Evolutionary conservation across 2,888 invertebrate species (phyloP), one percentile per base, ranked within the genome.

Genomic region (Scaptomyza polygonia): DNA sequence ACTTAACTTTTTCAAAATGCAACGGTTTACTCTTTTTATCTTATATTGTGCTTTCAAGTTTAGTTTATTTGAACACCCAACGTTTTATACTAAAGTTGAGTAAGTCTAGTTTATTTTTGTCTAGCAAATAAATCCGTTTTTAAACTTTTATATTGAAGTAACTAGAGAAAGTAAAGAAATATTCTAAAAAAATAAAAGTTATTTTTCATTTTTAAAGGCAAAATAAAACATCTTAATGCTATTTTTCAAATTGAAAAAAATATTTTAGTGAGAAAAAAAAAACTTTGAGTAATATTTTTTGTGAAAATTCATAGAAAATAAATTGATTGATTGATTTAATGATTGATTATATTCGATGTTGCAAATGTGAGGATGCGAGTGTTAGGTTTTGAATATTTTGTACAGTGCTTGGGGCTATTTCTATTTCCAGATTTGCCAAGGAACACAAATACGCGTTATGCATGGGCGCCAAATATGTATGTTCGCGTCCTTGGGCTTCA

Each of bases 401-500:
- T 21, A 6, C 72, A 71, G 69, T 69, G 72, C 12, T 30, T 11
- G 34, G 14, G 29, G 21, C 39, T 32, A 44, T 36, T 47, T 57
- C 63, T 39, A 51, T 49, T 45, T 25, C 32, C 40, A 39, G 29
- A 27, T 32, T 6, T 43, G 30, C 1, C 8, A 9, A 48, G 39
- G 36, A 55, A 43, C 44, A 68, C 49, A 5, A 45, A 25, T 36
- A 51, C 7, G 56, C 25, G 47, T 14, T 25, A 14, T 9, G 25
- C 36, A 30, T 16, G 14, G 39, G 44, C 40, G 44, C 40, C 16
- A 12, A 36, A 47, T 21, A 8, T n/a, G n/a, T n/a, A n/a, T 12
- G 34, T 7, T 7, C 30, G 40, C n/a, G 67, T 55, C 72, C 73
- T 72, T 72, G 67, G 67, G 49, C 42, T 51, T 14, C 40, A 34